Evolutionary conservation across 2,888 invertebrate genomes (phyloP).

Genomic region (Achlya flavicornis): DNA sequence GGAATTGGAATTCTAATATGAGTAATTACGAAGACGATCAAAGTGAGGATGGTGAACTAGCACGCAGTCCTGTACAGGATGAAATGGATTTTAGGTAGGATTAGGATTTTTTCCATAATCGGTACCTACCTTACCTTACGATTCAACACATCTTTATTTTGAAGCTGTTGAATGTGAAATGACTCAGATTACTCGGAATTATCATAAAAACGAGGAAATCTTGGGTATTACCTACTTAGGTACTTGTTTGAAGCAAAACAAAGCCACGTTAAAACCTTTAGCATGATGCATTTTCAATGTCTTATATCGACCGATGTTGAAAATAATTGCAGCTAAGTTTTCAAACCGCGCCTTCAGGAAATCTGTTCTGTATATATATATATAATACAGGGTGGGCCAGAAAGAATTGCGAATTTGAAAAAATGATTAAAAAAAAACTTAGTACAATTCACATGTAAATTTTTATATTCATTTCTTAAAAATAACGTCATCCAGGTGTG

Average conservation of each 20-base stretch:
- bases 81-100: slow-evolving; percentile 82
- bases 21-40: slow-evolving; percentile 87
- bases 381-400: too few species aligned
- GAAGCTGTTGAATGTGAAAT: background rate
- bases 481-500: too few species aligned
- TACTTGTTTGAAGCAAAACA: too few species aligned
- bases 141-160: background rate
- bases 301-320: too few species aligned
- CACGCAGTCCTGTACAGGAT: slow-evolving; percentile 87
- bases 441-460: too few species aligned
- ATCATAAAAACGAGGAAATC: too few species aligned
- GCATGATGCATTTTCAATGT: background rate
- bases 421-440: too few species aligned
- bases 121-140: background rate
- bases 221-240: background rate
- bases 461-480: too few species aligned
- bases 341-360: slow-evolving; percentile 7
- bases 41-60: slow-evolving; percentile 94
- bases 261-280: background rate
- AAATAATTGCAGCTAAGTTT: too few species aligned
- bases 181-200: background rate
- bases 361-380: too few species aligned
- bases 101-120: background rate
- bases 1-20: slow-evolving; percentile 49
- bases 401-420: too few species aligned